These are phyloP conservation scores for Sarcophaga peregrina DNA, from an alignment of 1,140 invertebrate species.

Conservation along the genomic window DNA sequence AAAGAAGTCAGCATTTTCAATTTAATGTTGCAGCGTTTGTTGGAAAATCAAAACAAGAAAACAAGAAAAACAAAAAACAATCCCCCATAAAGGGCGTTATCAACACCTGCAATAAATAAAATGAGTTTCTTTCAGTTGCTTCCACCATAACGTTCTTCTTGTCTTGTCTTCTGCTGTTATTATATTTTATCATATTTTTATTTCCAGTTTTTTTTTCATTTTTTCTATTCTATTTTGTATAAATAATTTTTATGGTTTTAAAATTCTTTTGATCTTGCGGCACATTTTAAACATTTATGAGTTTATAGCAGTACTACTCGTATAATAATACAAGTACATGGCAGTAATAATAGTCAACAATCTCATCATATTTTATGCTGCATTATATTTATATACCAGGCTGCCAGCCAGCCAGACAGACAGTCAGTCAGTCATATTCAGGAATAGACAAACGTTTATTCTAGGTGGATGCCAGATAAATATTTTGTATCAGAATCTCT, in stretches of 20 bases:
- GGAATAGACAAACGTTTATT: no score
- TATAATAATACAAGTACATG: neutral
- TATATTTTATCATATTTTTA: neutral
- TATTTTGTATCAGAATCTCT: no score
- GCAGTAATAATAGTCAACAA: conserved; percentile 20
- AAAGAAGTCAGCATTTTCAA: neutral
- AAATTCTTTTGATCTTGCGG: conserved; percentile 39
- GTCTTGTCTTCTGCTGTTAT: no score
- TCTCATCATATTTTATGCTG: conserved; percentile 5
- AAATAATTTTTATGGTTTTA: conserved; percentile 1
- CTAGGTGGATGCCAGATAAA: no score
- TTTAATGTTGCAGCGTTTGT: neutral
- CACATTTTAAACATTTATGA: conserved; percentile 41
- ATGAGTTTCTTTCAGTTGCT: neutral
- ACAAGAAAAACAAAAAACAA: no score
- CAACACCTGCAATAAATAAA: conserved; percentile 34
- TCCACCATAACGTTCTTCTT: no score
- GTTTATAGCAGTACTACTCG: conserved; percentile 12
- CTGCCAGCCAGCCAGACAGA: no score
- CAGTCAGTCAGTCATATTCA: no score
- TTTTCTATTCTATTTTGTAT: conserved; percentile 9
- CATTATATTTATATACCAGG: neutral
- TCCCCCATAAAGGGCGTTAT: conserved; percentile 22
- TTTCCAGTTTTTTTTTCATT: neutral
- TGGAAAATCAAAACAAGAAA: neutral